Evolutionary conservation across 2,113 vertebrate genomes (phyloP).

Genomic region (Catagonus wagneri): DNA sequence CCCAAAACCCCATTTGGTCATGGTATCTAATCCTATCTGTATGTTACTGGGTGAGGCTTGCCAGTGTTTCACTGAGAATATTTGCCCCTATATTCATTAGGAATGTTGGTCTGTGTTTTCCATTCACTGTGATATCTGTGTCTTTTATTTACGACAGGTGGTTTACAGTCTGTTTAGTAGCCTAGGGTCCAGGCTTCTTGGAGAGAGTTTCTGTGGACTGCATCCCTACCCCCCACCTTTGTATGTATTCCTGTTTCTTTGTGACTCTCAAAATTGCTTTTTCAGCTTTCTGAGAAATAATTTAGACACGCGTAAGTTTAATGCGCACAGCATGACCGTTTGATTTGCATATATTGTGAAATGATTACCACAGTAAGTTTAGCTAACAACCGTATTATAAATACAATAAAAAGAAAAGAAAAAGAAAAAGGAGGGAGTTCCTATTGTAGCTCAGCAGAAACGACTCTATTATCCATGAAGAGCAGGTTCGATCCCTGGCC

Average conservation of each 20-base stretch:
- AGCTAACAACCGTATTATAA: background rate
- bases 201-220: background rate
- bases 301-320: background rate
- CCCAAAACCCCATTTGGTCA: background rate
- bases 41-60: no score
- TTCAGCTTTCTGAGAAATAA: background rate
- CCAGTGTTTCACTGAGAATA: background rate
- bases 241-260: background rate
- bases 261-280: background rate
- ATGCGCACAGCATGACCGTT: background rate
- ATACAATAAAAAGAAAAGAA: background rate
- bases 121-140: background rate
- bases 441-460: no score
- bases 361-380: background rate
- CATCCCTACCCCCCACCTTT: background rate
- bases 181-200: accelerated
- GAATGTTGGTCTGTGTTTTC: accelerated
- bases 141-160: background rate
- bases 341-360: background rate
- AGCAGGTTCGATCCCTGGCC: no score
- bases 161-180: background rate
- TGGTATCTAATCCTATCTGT: accelerated
- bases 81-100: no score
- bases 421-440: background rate
- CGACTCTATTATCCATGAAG: no score